Base-by-base conservation (phyloP, 2,797 vertebrate species). In the Eospalax fontanierii region DNA sequence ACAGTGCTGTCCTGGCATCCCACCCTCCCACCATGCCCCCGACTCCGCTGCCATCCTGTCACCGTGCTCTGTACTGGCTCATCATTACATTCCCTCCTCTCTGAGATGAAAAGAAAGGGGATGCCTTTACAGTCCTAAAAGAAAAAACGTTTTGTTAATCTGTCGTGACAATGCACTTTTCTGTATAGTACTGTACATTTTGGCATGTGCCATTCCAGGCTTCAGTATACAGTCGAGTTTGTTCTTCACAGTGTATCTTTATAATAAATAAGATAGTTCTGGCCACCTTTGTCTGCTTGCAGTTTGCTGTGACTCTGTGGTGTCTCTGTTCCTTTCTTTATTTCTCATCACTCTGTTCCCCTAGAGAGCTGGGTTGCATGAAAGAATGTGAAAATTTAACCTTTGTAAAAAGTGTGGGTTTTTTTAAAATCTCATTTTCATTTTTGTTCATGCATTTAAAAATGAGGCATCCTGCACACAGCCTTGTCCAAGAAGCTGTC, bases 131-230 rank as follows among this genome's bases (percentile, higher is more conserved):
- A 79, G 98, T 98, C 98, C 98, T 98, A 98, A 98, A 98, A 98
- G 98, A 97, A 97, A 82, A 84, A 43, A 80, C 81, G 98, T 99
- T 99, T 98, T 98, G 99, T 99, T 99, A 98, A 99, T 98, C 98
- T 98, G 98, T 99, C 98, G 99, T 99, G 99, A 99, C 98, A 98
- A 99, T 99, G 99, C 99, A 99, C 99, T 99, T 99, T 99, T 98
- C 98, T 99, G 99, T 99, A 99, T 98, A 99, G 99, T 99, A 99
- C 98, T 99, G 99, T 99, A 99, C 98, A 99, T 99, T 98, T 99
- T 98, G 98, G 99, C 99, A 99, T 99, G 99, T 99, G 99, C 98
- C 99, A 99, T 99, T 99, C 99, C 98, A 99, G 98, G 98, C 98
- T 99, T 98, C 99, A 98, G 98, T 99, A 98, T 98, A 98, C 97